A percentile compares a stretch with the other conserved stretches of the same genome.
These are phyloP conservation scores for Eilema depressum DNA, from an alignment of 2,888 invertebrate genomes.

Conservation along the genomic window DNA sequence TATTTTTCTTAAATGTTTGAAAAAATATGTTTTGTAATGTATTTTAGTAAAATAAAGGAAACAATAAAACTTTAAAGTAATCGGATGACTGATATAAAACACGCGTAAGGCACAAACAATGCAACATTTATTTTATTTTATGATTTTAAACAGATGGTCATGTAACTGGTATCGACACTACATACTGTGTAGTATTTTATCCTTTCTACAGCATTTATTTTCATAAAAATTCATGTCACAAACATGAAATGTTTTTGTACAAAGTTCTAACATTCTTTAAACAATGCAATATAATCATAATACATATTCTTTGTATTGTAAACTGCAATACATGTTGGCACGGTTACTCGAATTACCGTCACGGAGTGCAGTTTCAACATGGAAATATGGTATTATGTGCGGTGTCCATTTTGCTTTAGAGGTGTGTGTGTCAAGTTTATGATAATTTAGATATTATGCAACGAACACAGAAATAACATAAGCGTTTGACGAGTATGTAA, in stretches of 20 bases:
- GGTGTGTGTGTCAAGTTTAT: constrained; percentile 4
- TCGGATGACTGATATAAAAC: not conserved
- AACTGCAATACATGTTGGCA: constrained; percentile 4
- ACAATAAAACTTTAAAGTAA: not conserved
- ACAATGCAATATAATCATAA: constrained; percentile 4
- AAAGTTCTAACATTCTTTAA: not conserved
- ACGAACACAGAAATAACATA: not conserved
- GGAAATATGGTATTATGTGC: not conserved
- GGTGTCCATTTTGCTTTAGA: not conserved
- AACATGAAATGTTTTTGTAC: constrained; percentile 1
- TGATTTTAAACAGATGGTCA: not conserved
- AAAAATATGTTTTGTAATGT: too few species aligned
- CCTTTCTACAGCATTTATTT: not conserved
- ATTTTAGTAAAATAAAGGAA: too few species aligned
- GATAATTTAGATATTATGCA: not conserved
- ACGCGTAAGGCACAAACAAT: not conserved
- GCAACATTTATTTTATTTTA: not conserved
- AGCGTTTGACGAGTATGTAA: not conserved
- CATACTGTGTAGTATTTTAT: not conserved
- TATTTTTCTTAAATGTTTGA: too few species aligned
- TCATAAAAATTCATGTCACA: not conserved
- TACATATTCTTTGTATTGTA: constrained; percentile 1
- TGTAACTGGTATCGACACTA: not conserved
- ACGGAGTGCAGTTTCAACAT: constrained; percentile 4
- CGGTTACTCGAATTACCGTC: constrained; percentile 1